These are phyloP conservation scores for Psettodes erumei DNA, from an alignment of 2,113 vertebrate genomes.

Conservation along the genomic window DNA sequence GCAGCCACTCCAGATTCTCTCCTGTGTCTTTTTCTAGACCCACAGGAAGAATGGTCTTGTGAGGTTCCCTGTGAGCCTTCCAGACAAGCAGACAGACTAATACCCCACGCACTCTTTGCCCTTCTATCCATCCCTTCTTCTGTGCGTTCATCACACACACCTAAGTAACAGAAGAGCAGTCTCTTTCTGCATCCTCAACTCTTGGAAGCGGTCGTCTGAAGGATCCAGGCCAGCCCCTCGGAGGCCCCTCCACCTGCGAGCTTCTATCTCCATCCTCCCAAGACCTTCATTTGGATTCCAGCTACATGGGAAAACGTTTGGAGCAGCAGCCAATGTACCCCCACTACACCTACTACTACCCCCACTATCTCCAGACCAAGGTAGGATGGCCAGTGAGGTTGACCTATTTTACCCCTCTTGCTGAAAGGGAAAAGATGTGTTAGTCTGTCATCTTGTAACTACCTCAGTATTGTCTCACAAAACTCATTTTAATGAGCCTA, in stretches of 20 bases:
- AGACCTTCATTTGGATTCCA: slow-evolving; percentile 87
- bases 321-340: slow-evolving; percentile 99
- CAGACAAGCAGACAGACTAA: slow-evolving; percentile 62
- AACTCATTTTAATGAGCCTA: neutral
- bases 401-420: slow-evolving; percentile 50
- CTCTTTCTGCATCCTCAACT: slow-evolving; percentile 50
- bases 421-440: slow-evolving; percentile 7
- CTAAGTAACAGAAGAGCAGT: slow-evolving; percentile 36
- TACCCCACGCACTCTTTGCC: slow-evolving; percentile 43
- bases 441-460: neutral
- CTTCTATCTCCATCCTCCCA: slow-evolving; percentile 70
- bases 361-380: slow-evolving; percentile 98
- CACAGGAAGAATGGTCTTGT: slow-evolving; percentile 48
- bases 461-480: neutral
- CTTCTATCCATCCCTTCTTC: slow-evolving; percentile 36
- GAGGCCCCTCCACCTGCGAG: slow-evolving; percentile 58
- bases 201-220: slow-evolving; percentile 50
- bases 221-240: slow-evolving; percentile 60
- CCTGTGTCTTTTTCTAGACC: slow-evolving; percentile 30
- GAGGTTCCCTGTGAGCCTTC: slow-evolving; percentile 52
- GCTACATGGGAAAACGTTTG: slow-evolving; percentile 99
- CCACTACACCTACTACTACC: slow-evolving; percentile 98
- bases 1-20: slow-evolving; percentile 47
- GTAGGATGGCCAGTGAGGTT: slow-evolving; percentile 78
- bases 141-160: slow-evolving; percentile 40